Base-by-base conservation (phyloP, 1,140 invertebrate species). In the Ylistrum balloti region DNA sequence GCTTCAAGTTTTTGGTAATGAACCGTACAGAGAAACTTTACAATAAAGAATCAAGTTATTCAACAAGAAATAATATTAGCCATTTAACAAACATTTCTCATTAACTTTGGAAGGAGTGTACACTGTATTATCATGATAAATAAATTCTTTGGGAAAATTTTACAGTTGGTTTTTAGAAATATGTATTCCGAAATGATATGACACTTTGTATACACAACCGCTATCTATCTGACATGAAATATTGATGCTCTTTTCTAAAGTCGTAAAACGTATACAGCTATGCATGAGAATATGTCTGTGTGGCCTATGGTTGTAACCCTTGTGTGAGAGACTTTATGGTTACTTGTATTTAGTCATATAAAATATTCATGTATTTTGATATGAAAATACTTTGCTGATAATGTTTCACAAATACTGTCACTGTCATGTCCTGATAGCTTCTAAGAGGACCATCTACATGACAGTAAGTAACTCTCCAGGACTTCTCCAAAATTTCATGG, bases 381-480 rank as follows among this genome's bases (percentile, higher is more conserved):
- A 74, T n/a, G 3, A 74, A 74, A 74, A 74, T 28, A 74, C 56
- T 74, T 74, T 22, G 28, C 22, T 74, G 22, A 28, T 74, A 74
- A 74, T 11, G 22, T 74, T 74, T n/a, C n/a, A 74, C 56, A 74
- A 74, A 74, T 74, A 74, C 56, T 74, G 56, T 74, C 56, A n/a
- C n/a, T n/a, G 28, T 74, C 9, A 5, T 9, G 56, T 28, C 22
- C 11, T 9, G 56, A 74, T 74, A 74, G 56, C 1, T 45, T 11
- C 56, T 74, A 22, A 17, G 56, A 11, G 13, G 56, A 28, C 56
- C 28, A 5, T 74, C 56, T 45, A 17, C n/a, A 1, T 74, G 56
- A 74, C 56, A 74, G 56, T n/a, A 2, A 74, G 56, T n/a, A 74
- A 28, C 56, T 28, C 56, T 74, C 56, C 56, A 74, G 5, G 56